Evolutionary conservation across 2,113 vertebrate genomes (phyloP), one percentile per base, ranked within the genome.

Genomic region (Nothoprocta perdicaria): DNA sequence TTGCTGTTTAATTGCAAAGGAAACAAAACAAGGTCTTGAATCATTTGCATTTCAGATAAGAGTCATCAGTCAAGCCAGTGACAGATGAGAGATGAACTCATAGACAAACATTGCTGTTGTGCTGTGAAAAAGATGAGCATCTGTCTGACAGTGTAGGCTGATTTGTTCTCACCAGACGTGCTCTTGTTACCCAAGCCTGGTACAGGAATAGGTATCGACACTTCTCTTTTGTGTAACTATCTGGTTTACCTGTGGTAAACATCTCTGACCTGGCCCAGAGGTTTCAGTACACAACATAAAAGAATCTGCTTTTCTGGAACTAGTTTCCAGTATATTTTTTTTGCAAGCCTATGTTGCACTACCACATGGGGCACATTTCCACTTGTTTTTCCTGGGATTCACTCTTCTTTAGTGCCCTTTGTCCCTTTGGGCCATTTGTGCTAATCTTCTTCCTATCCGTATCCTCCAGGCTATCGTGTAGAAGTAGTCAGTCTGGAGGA

Each of bases 21-120:
- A 46, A 35, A 45, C n/a, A 43, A 72, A 79, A 79, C 6, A 45
- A 57, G 17, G 4, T 85, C 43, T 41, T 55, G 31, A 71, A 29
- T 68, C 10, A 5, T 92, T 91, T 73, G n/a, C 26, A 48, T 35
- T 80, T 92, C 45, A 82, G 63, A 55, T 40, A 69, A 57, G 38
- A 83, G 40, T 73, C 55, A 22, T 63, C 38, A 43, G 6, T 69
- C 1, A 2, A 55, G 12, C 23, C 6, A 3, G 10, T 85, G 69
- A 84, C 15, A 76, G 52, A 63, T 67, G 60, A 6, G 50, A 55
- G 71, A n/a, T 67, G 23, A 81, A 72, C 55, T 75, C 77, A 27
- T 52, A 63, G 38, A 38, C 68, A 94, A 71, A 67, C n/a, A 41
- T 75, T 92, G 40, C 10, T 80, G 86, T 89, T 92, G 71, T 89